Conservation (phyloP, 2,797 vertebrate genomes). For the Gymnodraco acuticeps region DNA sequence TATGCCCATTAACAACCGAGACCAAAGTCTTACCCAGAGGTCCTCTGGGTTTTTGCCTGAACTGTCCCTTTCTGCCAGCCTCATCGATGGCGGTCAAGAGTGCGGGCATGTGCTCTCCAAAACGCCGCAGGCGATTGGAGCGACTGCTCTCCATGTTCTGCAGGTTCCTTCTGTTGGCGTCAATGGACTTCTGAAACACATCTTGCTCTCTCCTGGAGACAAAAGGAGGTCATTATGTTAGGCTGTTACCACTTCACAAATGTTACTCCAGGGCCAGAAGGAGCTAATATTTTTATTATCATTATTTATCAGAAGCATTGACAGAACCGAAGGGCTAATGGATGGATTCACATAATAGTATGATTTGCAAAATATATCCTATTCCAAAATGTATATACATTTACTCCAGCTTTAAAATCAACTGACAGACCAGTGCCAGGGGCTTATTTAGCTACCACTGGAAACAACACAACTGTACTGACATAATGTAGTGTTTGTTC, state of each 20-base stretch:
- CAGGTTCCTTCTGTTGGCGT: conserved; percentile 81
- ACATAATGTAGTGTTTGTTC: neutral
- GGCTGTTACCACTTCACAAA: too few species aligned
- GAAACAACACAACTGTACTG: too few species aligned
- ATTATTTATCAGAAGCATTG: neutral
- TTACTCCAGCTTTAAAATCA: neutral
- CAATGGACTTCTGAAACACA: conserved; percentile 69
- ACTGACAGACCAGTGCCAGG: neutral
- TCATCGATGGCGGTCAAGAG: conserved; percentile 88
- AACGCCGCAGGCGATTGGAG: conserved; percentile 90
- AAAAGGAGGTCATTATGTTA: neutral
- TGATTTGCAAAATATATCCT: neutral
- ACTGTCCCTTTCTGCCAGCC: conserved; percentile 80
- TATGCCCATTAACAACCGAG: neutral
- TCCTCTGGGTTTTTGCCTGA: conserved; percentile 90
- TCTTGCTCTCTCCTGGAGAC: conserved; percentile 85
- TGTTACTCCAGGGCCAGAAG: too few species aligned
- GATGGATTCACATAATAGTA: neutral
- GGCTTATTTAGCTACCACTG: too few species aligned
- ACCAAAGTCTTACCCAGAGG: conserved; percentile 88
- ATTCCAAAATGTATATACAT: neutral
- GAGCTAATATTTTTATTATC: too few species aligned
- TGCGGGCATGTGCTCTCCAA: conserved; percentile 88
- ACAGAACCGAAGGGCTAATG: neutral
- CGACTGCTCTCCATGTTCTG: conserved; percentile 89